Evolutionary conservation across 2,888 invertebrate species (phyloP), one percentile per base, ranked within the genome.

Genomic region (Pharmacophagus antenor): DNA sequence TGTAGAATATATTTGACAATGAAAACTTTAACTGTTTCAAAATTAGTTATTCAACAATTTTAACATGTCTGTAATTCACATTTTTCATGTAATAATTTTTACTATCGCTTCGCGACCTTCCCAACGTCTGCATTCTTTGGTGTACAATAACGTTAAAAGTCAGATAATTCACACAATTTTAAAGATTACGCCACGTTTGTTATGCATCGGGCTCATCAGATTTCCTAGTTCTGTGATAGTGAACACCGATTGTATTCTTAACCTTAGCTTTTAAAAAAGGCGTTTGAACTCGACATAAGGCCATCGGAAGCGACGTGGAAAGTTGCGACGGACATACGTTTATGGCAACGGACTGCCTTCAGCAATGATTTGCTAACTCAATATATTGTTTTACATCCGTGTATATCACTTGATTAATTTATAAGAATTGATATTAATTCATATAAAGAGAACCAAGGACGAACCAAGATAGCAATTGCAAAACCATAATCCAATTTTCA

Each of bases 81-180:
- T 37, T n/a, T 37, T 37, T n/a, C 37, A 37, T 37, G 10, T 5
- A 37, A n/a, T n/a, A n/a, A n/a, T n/a, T 37, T 37, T 37, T 37
- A 18, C 42, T 18, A 5, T 5, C 52, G 12, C 22, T 5, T 23
- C 25, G 8, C 22, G 41, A 56, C 60, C 60, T 60, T 55, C 59
- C 17, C 41, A 17, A n/a, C 18, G 44, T 27, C 18, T 52, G 52
- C 48, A 56, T 56, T 56, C 61, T 56, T 56, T 12, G 41, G 3
- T 42, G 51, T 53, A 56, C 41, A 61, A 59, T 59, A 48, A 56
- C 22, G n/a, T 53, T 44, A 58, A 64, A 64, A 59, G 64, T 55
- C 57, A 61, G 61, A 49, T 56, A 51, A 41, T 64, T 64, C 63
- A 56, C 64, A 63, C 54, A 61, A 50, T 37, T 15, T 46, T 54